Base-by-base conservation (phyloP, 2,113 vertebrate species). In the Apus apus region DNA sequence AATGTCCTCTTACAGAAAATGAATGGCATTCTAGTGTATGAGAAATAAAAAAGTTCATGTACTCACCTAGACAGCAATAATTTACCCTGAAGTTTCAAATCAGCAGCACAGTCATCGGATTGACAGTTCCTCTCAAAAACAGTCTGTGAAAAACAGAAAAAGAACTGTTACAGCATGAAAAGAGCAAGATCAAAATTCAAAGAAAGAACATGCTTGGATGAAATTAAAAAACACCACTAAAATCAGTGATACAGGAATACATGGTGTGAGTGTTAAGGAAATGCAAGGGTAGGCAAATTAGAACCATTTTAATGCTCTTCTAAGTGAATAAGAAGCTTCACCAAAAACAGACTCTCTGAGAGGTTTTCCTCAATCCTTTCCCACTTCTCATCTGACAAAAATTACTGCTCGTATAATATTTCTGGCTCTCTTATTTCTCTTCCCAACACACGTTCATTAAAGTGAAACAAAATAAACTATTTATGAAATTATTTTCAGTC, bases 91-190 rank as follows among this genome's bases (percentile, higher is more conserved):
- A 99, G 98, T 89, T 98, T 98, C 91, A 99, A 97, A 97, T 99
- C 99, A 3, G 99, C 98, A 4, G 99, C 99, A 30, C 99, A 99
- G 96, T 99, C 99, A 38, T 99, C 99, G 4, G 99, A 99, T 29
- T 97, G 98, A 97, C 99, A 99, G 85, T 99, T 99, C 96, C 99
- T 99, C 97, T 99, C 99, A 97, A 99, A 99, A 96, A 98, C 98
- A 13, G 99, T 99, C 99, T 99, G 98, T 48, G 56, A 91, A 94
- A 88, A 95, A 94, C 36, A 96, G 11, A 36, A 93, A 54, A 32
- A 74, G 25, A 72, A 88, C 26, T 23, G 54, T 87, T 79, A 53
- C 46, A n/a, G 43, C 11, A 61, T 54, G 20, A 30, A 72, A 80
- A 71, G 3, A 46, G 11, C 12, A 91, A 73, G 51, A 62, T 21